Base-by-base conservation (phyloP, 2,113 vertebrate species). In the Poicephalus meyeri region DNA sequence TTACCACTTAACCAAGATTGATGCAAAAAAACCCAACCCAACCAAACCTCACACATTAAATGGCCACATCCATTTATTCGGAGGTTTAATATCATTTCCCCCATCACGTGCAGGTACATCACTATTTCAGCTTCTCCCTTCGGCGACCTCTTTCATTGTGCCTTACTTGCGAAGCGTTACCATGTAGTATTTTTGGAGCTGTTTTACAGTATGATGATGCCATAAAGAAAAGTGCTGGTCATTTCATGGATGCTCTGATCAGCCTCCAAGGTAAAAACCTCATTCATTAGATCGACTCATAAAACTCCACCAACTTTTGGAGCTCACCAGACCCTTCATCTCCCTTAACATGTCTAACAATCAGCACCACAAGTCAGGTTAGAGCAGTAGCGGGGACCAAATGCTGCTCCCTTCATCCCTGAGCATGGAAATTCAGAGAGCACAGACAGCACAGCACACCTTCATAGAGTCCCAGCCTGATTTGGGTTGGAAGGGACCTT, bases 261-360 rank as follows among this genome's bases (percentile, higher is more conserved):
- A 11, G 14, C 7, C 35, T 72, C 63, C 13, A 31, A 70, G 37
- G 33, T 39, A 77, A 80, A 4, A 91, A 79, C 5, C 10, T 29
- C 0, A 72, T 64, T 69, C 56, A 55, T 52, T 8, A 41, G 35
- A 74, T 17, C 5, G 3, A 52, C 13, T 52, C 28, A 68, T 13
- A 42, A 81, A 89, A 49, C 35, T 87, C 31, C 69, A 79, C 16
- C 66, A 46, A 24, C 6, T 44, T 52, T 7, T n/a, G 61, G 66
- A 79, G 70, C 47, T 85, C 35, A n/a, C 24, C 73, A 76, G 65
- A 39, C 42, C 33, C 23, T 94, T 46, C 41, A 24, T 18, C 29
- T 44, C 74, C 66, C 63, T 55, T 19, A 37, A 63, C 0, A 63
- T 0, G 0, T 24, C 0, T 20, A 50, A 31, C 64, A 60, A 20